Evolutionary conservation across 2,113 vertebrate species (phyloP).

Genomic region (Anoplopoma fimbria): DNA sequence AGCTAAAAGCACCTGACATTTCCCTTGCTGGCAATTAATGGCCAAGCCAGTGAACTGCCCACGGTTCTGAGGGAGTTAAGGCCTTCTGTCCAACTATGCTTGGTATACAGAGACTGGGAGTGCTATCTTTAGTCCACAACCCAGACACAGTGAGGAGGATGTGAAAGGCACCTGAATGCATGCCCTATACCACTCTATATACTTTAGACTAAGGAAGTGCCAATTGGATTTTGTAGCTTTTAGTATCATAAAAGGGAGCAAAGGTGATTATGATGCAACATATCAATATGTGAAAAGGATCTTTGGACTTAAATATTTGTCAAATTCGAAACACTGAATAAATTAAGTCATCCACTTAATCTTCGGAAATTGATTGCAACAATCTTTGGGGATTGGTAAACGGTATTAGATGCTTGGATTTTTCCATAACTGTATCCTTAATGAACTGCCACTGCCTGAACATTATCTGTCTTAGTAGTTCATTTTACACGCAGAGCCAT

Average conservation of each 20-base stretch:
- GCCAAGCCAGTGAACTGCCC: constrained; percentile 8
- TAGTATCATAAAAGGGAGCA: background rate
- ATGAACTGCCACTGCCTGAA: background rate
- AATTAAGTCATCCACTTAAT: background rate
- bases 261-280: background rate
- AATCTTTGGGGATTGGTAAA: background rate
- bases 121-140: constrained; percentile 36
- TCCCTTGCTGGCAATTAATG: constrained; percentile 48
- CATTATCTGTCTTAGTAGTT: background rate
- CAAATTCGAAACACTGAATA: background rate
- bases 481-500: background rate
- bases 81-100: constrained; percentile 1
- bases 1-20: constrained; percentile 69
- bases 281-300: background rate
- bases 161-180: background rate
- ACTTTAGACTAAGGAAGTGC: background rate
- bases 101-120: constrained; percentile 23
- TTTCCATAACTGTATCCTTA: background rate
- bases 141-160: background rate
- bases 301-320: background rate
- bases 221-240: background rate
- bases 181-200: background rate
- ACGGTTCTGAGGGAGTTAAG: background rate
- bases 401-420: background rate
- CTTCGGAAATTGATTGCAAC: background rate